Conservation (phyloP, 2,888 invertebrate genomes). For the Drosophila ustulata region DNA sequence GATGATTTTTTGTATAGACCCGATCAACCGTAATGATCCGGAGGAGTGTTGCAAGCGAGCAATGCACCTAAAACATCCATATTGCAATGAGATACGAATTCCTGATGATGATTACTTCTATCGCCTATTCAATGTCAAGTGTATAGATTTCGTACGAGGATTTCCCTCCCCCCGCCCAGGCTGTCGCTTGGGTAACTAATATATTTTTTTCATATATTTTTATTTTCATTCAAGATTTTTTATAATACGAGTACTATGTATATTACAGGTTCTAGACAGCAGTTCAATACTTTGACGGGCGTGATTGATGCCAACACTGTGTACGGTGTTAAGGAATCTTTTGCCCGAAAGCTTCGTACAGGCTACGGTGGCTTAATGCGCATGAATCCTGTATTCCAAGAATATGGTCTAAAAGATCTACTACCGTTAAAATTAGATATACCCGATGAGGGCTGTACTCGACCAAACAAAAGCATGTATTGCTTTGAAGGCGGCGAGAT, state of each 20-base stretch:
- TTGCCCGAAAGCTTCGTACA: slow-evolving; percentile 92
- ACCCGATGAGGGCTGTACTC: slow-evolving; percentile 96
- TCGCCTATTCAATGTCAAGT: slow-evolving; percentile 92
- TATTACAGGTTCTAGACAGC: slow-evolving; percentile 90
- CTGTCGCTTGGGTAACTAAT: slow-evolving; percentile 90
- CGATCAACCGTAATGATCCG: slow-evolving; percentile 94
- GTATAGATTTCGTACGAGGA: slow-evolving; percentile 95
- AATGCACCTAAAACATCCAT: slow-evolving; percentile 93
- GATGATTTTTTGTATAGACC: slow-evolving; percentile 86
- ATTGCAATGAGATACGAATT: slow-evolving; percentile 95
- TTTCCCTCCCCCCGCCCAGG: slow-evolving; percentile 95
- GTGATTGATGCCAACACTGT: slow-evolving; percentile 95
- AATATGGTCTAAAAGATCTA: slow-evolving; percentile 94
- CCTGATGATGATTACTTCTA: slow-evolving; percentile 97
- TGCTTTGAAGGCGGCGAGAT: slow-evolving; percentile 98
- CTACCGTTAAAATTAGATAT: slow-evolving; percentile 94
- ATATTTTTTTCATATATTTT: neutral
- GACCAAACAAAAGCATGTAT: slow-evolving; percentile 95
- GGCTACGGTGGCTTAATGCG: slow-evolving; percentile 93
- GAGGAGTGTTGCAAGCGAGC: slow-evolving; percentile 95
- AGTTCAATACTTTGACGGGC: slow-evolving; percentile 94
- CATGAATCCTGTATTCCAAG: slow-evolving; percentile 95
- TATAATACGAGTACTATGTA: neutral
- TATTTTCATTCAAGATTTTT: neutral
- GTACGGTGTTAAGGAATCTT: slow-evolving; percentile 93